Percentiles rank a stretch among this genome's conserved stretches.
These are phyloP conservation scores for Steatocranus sp. DNA, from an alignment of 2,797 vertebrate genomes.

Conservation along the genomic window DNA sequence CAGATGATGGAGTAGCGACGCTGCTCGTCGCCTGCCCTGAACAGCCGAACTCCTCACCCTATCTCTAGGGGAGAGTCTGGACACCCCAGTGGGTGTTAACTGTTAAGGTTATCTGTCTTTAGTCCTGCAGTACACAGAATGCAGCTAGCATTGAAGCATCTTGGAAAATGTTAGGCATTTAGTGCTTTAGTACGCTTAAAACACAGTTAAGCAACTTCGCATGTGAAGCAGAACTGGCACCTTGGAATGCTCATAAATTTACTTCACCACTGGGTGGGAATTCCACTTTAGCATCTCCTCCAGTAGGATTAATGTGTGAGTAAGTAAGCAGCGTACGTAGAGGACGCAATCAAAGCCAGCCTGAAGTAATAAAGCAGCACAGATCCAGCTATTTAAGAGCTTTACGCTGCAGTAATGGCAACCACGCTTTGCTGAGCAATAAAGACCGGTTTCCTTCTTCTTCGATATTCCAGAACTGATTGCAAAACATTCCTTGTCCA, in stretches of 20 bases:
- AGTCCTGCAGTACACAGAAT: not conserved
- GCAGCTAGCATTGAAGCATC: not conserved
- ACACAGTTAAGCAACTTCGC: conserved; percentile 3
- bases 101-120: not conserved
- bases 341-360: conserved; percentile 7
- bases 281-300: conserved; percentile 2
- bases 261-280: not conserved
- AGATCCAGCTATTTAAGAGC: conserved; percentile 14
- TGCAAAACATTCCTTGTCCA: not conserved
- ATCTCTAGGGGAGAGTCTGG: not conserved
- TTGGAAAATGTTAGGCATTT: not conserved
- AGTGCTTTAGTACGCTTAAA: not conserved
- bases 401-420: not conserved
- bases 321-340: not conserved
- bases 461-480: not conserved
- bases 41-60: accelerated
- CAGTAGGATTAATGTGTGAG: conserved; percentile 3
- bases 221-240: conserved; percentile 11
- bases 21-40: not conserved
- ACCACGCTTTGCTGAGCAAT: conserved; percentile 11
- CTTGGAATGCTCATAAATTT: not conserved
- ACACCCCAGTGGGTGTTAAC: not conserved
- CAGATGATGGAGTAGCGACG: not conserved
- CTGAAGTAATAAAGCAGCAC: conserved; percentile 27
- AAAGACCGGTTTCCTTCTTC: not conserved